phyloP scores from a whole-genome alignment of 2,888 invertebrate species.

The Helleia helle region DNA sequence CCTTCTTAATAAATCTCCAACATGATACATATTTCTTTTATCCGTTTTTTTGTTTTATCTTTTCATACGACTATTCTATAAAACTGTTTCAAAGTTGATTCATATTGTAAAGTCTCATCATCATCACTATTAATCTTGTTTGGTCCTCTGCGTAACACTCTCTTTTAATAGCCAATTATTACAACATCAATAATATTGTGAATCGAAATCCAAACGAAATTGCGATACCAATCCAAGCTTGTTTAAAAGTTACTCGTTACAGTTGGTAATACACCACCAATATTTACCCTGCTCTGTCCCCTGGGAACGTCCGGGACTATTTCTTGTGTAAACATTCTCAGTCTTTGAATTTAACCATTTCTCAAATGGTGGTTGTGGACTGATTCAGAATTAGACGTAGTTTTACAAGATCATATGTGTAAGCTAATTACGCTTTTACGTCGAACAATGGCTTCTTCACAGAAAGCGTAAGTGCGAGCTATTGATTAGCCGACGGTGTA shows the following conservation, averaged over 20 bases:
- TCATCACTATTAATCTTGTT: too few species aligned
- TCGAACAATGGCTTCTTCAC: slow-evolving; percentile 6
- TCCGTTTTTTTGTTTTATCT: neutral
- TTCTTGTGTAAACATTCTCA: slow-evolving; percentile 47
- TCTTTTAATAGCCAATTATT: too few species aligned
- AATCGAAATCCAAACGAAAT: too few species aligned
- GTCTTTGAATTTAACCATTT: slow-evolving; percentile 43
- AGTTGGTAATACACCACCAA: slow-evolving; percentile 56
- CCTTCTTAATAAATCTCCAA: slow-evolving; percentile 64
- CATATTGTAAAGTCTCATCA: too few species aligned
- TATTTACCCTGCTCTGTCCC: slow-evolving; percentile 50
- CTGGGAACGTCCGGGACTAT: slow-evolving; percentile 37
- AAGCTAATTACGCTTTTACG: slow-evolving; percentile 16
- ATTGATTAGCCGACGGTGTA: slow-evolving; percentile 4
- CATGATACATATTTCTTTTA: slow-evolving; percentile 24
- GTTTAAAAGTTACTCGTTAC: slow-evolving; percentile 44
- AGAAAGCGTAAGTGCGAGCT: slow-evolving; percentile 7
- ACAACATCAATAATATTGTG: too few species aligned
- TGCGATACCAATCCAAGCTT: slow-evolving; percentile 13
- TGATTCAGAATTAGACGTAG: slow-evolving; percentile 4
- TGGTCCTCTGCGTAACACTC: too few species aligned
- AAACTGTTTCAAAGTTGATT: too few species aligned
- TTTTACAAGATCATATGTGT: slow-evolving; percentile 17
- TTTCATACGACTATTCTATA: too few species aligned
- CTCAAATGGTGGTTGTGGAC: neutral